Evolutionary conservation across 2,113 vertebrate species (phyloP), one percentile per base, ranked within the genome.

Genomic region (Ibidorhyncha struthersii): DNA sequence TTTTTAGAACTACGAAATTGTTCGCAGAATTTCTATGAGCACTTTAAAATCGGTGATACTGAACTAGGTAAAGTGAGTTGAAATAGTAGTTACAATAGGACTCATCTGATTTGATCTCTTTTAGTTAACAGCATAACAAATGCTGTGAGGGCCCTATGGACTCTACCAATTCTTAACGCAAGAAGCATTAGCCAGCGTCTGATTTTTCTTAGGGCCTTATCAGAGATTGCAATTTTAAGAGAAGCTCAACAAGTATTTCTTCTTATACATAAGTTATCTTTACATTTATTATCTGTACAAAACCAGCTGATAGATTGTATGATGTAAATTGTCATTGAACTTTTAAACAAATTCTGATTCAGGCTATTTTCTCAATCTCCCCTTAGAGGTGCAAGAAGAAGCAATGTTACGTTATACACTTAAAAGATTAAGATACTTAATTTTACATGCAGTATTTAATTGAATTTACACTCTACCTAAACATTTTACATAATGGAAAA

Each of bases 271-370:
- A 87, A 78, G 41, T 62, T 62, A 89, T 14, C 17, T 61, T 86
- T 93, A 66, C 19, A 55, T 86, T 79, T 82, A 49, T 63, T 63
- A 87, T 47, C 22, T 83, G 34, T 78, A 90, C 63, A 95, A 84
- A 93, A 69, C 0, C 30, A 73, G 53, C 43, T 81, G 17, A 50
- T 41, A 43, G 15, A 59, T 73, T 91, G 36, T 69, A 81, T 61
- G 20, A 77, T 36, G 34, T 49, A 45, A 84, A 61, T 18, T 4
- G 6, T 52, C 0, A 1, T 12, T 72, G 1, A 86, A 56, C 20
- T 74, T 55, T 4, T 27, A 77, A 92, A 77, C 32, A 47, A 82
- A 84, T 81, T 65, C 29, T 29, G 30, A 73, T 74, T 79, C 34
- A 40, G 8, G 55, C 59, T 70, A 6, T 82, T 92, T 78, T 74